Percentiles rank a stretch among this genome's conserved stretches.
phyloP scores from a whole-genome alignment of 2,797 vertebrate genomes.

The Sebastes flavidus region DNA sequence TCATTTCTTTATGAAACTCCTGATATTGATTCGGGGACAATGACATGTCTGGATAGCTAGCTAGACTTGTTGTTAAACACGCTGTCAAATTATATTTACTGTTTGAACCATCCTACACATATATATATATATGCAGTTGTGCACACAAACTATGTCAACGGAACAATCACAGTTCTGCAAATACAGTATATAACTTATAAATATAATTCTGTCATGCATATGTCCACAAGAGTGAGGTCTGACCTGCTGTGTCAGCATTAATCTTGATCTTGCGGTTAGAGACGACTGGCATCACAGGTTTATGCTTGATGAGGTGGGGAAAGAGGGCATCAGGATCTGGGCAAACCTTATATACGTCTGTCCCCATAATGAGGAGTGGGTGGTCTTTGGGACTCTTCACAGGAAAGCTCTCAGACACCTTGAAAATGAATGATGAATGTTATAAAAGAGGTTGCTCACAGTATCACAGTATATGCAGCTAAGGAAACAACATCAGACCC shows the following conservation, averaged over 20 bases:
- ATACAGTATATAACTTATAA: background rate
- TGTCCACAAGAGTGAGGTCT: background rate
- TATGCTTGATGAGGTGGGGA: conserved; percentile 75
- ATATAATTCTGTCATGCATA: too few species aligned
- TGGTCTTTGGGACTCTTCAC: conserved; percentile 74
- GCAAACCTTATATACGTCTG: conserved; percentile 75
- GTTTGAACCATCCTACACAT: too few species aligned
- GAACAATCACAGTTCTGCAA: background rate
- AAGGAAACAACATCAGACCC: too few species aligned
- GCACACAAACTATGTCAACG: background rate
- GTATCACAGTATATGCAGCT: too few species aligned
- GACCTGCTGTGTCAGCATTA: conserved; percentile 71
- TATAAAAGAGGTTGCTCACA: background rate
- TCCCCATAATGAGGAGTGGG: conserved; percentile 74
- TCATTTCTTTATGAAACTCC: too few species aligned
- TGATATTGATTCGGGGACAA: too few species aligned
- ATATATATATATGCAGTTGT: background rate
- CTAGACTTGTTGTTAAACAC: too few species aligned
- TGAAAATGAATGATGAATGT: background rate
- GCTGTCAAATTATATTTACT: too few species aligned
- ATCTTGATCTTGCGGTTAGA: conserved; percentile 49
- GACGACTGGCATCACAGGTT: conserved; percentile 63
- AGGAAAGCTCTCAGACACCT: conserved; percentile 53
- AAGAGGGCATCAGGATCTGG: conserved; percentile 79
- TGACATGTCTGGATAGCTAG: too few species aligned